phyloP scores from a whole-genome alignment of 2,888 invertebrate genomes.

The Platycnemis pennipes region DNA sequence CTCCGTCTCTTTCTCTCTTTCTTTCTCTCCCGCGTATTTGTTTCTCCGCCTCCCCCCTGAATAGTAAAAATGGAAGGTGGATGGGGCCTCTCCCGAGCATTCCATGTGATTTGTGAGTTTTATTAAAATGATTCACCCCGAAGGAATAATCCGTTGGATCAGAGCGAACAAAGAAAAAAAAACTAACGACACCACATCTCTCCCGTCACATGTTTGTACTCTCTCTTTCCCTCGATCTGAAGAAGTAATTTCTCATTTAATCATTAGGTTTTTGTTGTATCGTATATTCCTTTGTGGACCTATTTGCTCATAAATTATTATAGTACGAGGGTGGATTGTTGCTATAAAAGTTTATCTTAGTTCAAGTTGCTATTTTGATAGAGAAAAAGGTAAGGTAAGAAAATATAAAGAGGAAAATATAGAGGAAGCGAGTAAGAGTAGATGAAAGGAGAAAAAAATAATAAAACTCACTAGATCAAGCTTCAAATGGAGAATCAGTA shows the following conservation, averaged over 20 bases:
- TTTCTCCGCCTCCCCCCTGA: not conserved
- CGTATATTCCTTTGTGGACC: no score
- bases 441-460: no score
- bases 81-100: not conserved
- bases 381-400: no score
- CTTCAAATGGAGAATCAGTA: no score
- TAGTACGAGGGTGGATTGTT: no score
- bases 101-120: constrained; percentile 58
- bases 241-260: not conserved
- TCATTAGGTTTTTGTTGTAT: no score
- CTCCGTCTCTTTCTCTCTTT: not conserved
- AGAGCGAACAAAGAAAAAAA: not conserved
- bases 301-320: no score
- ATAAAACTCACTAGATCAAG: no score
- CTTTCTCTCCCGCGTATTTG: not conserved
- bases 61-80: constrained; percentile 48
- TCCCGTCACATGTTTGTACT: not conserved
- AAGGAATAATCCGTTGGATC: not conserved
- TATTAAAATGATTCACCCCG: constrained; percentile 61
- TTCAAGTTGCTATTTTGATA: no score
- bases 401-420: no score
- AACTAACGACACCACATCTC: not conserved
- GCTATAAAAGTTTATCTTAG: no score
- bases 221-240: not conserved
- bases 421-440: no score